Base-by-base conservation (phyloP, 2,888 invertebrate genomes). In the Epistrophe grossulariae region DNA sequence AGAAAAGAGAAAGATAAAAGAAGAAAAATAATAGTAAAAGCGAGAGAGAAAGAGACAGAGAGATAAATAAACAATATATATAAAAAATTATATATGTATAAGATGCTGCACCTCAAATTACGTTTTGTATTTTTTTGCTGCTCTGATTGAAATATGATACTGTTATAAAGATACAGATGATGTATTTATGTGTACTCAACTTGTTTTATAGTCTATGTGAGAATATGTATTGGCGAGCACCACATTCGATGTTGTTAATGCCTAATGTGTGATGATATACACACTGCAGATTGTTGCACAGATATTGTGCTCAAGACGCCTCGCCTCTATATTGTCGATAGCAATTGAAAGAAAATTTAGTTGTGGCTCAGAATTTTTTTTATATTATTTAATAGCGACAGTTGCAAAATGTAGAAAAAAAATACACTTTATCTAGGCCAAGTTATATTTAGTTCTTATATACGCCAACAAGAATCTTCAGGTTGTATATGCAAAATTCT, bases 101-200 rank as follows among this genome's bases (percentile, higher is more conserved):
- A 43, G 11, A 52, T 43, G 62, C 62, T 79, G 70, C 80, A 71
- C 57, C 66, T 84, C 60, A 50, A 84, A 84, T 84, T 80, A 72
- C 80, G n/a, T 40, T 70, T n/a, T 80, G 35, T 74, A 31, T 52
- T 52, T 70, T n/a, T 50, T 43, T 52, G 43, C 55, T 57, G 40
- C 31, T 43, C 59, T 71, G 50, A 84, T 72, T 76, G 84, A 80
- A 84, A 84, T 66, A 60, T 66, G 59, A 76, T 84, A 71, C 76
- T 64, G 74, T 71, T 79, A 31, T 50, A 50, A 48, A 38, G 50
- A 74, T 50, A 70, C 52, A 52, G 52, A 68, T 66, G 52, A 52
- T 52, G 68, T 68, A 24, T 52, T 19, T 38, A 68, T 68, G 13
- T 52, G 66, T 15, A 19, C 11, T 9, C 24, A 5, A 45, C 17